These are phyloP conservation scores for Mionectes macconnelli DNA, from an alignment of 2,113 vertebrate species.

Conservation along the genomic window DNA sequence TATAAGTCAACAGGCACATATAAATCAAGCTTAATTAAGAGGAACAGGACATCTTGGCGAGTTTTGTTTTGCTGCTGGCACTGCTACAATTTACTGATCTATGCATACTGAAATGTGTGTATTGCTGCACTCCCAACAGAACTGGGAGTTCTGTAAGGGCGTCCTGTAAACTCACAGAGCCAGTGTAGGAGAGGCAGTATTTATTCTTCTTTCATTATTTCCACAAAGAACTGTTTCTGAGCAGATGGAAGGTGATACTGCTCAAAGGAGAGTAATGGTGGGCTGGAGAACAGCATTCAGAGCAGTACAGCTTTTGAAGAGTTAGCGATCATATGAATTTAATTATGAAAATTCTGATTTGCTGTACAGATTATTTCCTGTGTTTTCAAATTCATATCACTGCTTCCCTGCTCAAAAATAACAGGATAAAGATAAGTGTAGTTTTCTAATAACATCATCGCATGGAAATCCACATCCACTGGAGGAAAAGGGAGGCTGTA, in stretches of 20 bases:
- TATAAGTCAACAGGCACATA: constrained; percentile 50
- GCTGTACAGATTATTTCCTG: background rate
- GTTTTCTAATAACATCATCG: background rate
- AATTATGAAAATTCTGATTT: background rate
- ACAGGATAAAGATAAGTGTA: background rate
- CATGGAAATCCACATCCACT: background rate
- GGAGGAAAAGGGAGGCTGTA: background rate
- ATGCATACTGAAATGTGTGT: constrained; percentile 28
- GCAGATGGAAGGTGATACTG: background rate
- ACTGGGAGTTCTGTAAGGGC: background rate
- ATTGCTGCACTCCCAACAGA: constrained; percentile 14
- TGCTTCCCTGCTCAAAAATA: constrained; percentile 9
- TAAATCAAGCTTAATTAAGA: constrained; percentile 52
- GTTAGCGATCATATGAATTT: background rate
- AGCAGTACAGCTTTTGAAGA: constrained; percentile 20
- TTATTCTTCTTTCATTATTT: background rate
- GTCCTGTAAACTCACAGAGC: background rate
- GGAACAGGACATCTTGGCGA: constrained; percentile 24
- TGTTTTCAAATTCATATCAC: background rate
- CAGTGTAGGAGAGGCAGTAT: background rate
- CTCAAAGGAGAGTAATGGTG: background rate
- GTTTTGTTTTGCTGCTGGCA: constrained; percentile 42
- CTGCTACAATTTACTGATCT: constrained; percentile 47
- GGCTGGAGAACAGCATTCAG: background rate
- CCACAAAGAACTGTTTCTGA: background rate